Evolutionary conservation across 2,888 invertebrate species (phyloP).

Genomic region (Eupelmus urozonus): DNA sequence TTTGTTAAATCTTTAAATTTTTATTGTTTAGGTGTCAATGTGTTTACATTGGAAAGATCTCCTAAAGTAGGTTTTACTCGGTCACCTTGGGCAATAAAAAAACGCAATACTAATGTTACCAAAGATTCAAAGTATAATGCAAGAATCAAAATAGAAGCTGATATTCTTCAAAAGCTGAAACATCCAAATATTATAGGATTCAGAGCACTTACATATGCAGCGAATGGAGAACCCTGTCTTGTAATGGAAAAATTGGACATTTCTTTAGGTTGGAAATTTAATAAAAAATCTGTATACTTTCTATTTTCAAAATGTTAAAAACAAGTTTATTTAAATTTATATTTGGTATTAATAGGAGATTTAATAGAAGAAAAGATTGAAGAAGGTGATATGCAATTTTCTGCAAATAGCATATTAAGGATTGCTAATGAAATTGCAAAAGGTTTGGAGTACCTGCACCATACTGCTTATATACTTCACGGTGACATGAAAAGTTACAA

Average conservation of each 20-base stretch:
- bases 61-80: conserved; percentile 83
- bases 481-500: conserved; percentile 92
- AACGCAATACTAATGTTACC: conserved; percentile 79
- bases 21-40: conserved; percentile 82
- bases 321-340: background rate
- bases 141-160: conserved; percentile 85
- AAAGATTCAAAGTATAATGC: conserved; percentile 77
- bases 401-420: conserved; percentile 82
- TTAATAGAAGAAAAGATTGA: conserved; percentile 85
- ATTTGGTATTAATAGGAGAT: conserved; percentile 77
- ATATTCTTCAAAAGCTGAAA: conserved; percentile 82
- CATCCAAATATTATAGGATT: conserved; percentile 93
- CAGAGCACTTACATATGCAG: conserved; percentile 79
- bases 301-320: conserved; percentile 1
- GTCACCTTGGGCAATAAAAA: conserved; percentile 94
- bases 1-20: background rate
- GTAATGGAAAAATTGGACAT: conserved; percentile 89
- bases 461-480: conserved; percentile 84
- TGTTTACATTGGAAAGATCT: conserved; percentile 87
- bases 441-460: conserved; percentile 88
- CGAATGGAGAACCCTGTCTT: conserved; percentile 81
- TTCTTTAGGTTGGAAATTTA: conserved; percentile 79
- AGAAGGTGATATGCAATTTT: conserved; percentile 78
- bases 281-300: background rate
- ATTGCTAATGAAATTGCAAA: conserved; percentile 84